Evolutionary conservation across 2,888 invertebrate genomes (phyloP), one percentile per base, ranked within the genome.

Genomic region (Tetropium fuscum): DNA sequence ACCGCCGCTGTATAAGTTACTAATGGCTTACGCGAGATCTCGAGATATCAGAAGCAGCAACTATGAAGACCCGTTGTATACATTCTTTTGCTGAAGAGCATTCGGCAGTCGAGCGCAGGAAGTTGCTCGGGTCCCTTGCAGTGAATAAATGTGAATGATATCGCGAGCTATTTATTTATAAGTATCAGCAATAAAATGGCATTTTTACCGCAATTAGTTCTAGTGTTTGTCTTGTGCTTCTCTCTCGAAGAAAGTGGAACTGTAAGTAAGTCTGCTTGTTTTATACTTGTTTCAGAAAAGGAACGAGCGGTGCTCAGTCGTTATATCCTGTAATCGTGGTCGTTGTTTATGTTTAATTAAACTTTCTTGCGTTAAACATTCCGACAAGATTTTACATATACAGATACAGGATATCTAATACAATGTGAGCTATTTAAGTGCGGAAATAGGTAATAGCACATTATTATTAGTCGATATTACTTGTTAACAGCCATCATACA

Each of bases 201-300:
- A 5, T 18, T 10, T 51, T 51, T 40, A 10, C 27, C 40, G n/a
- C 51, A n/a, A 60, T 61, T 60, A 57, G 59, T 58, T 57, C 10
- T 53, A 32, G 47, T 48, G 53, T 11, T 58, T 20, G 44, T 59
- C 51, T 60, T 60, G 48, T 66, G 49, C 38, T 62, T 51, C 57
- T 53, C 44, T 44, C 56, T 60, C 38, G 25, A 49, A 18, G 60
- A 67, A 63, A 60, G 58, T 62, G 68, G 63, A 60, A 61, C 54
- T 60, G 71, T 71, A 69, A 71, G 71, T 71, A 51, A 61, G 60
- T 61, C 44, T 56, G 30, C 16, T 32, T 43, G 25, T 34, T 51
- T 32, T 53, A 47, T 47, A 19, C 20, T 32, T 58, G 45, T 47
- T 19, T 8, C 10, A 36, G 6, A 32, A 25, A 22, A 47, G 13